Percentiles rank a stretch among this genome's conserved stretches.
These are phyloP conservation scores for Spodoptera littoralis DNA, from an alignment of 2,888 invertebrate species.

Conservation along the genomic window DNA sequence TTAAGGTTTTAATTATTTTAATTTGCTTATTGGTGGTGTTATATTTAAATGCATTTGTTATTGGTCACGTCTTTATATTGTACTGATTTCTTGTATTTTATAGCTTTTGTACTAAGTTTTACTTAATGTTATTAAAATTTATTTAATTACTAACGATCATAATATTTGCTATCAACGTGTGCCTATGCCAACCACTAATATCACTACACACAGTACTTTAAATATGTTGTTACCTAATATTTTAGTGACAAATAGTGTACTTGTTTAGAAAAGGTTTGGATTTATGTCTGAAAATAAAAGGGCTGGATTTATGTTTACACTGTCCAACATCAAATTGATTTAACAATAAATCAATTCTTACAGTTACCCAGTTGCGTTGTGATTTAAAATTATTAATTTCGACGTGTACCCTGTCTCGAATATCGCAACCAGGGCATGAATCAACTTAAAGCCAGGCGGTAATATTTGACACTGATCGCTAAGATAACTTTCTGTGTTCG, in stretches of 20 bases:
- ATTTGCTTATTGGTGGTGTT: constrained; percentile 41
- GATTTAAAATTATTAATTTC: constrained; percentile 38
- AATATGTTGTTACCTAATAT: too few species aligned
- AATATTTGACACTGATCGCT: constrained; percentile 48
- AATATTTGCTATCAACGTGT: too few species aligned
- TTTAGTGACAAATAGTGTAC: too few species aligned
- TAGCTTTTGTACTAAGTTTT: too few species aligned
- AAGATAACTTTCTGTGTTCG: constrained; percentile 51
- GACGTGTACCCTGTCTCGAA: constrained; percentile 27
- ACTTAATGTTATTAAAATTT: too few species aligned
- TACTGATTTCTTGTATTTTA: neutral
- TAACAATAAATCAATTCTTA: constrained; percentile 8
- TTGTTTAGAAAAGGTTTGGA: too few species aligned
- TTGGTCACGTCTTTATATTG: constrained; percentile 20
- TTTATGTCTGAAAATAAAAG: too few species aligned
- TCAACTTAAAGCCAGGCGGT: constrained; percentile 27
- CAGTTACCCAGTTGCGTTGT: constrained; percentile 10
- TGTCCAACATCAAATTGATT: too few species aligned
- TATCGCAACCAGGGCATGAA: constrained; percentile 14
- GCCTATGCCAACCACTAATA: too few species aligned
- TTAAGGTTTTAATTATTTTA: constrained; percentile 44
- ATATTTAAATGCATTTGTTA: constrained; percentile 16
- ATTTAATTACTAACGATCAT: too few species aligned
- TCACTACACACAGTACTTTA: too few species aligned
- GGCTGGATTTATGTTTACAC: too few species aligned